Evolutionary conservation across 2,797 vertebrate species (phyloP).

Genomic region (Lithobates sylvaticus): DNA sequence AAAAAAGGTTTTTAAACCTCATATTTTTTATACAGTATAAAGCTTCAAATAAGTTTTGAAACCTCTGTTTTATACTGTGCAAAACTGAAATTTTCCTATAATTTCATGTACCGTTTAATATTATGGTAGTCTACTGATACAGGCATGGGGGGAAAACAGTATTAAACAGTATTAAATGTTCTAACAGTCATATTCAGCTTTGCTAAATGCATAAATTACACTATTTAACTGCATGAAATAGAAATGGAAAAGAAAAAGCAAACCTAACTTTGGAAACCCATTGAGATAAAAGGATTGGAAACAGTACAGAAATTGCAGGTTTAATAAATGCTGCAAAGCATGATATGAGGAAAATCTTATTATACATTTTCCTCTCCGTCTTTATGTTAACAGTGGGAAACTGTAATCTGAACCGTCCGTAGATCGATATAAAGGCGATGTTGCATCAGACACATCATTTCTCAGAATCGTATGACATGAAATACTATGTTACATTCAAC

Average conservation of each 20-base stretch:
- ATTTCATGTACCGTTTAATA: background rate
- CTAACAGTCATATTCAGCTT: constrained; percentile 8
- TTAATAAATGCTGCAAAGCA: constrained; percentile 30
- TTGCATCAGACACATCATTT: background rate
- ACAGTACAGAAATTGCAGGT: constrained; percentile 22
- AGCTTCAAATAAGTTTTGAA: too few species aligned
- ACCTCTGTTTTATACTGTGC: background rate
- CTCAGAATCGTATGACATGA: background rate
- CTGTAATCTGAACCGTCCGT: background rate
- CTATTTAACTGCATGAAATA: constrained; percentile 16
- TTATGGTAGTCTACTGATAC: background rate
- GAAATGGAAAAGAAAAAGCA: constrained; percentile 30
- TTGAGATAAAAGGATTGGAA: constrained; percentile 33
- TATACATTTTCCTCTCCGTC: constrained; percentile 2
- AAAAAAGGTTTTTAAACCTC: too few species aligned
- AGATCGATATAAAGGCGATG: background rate
- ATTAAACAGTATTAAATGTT: background rate
- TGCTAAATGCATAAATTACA: constrained; percentile 16
- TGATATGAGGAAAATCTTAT: background rate
- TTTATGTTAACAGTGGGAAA: constrained; percentile 22
- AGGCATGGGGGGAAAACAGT: background rate
- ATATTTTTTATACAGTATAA: too few species aligned
- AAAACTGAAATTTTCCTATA: background rate
- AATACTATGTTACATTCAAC: background rate
- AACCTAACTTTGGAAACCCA: constrained; percentile 11